A percentile compares a stretch with the other conserved stretches of the same genome.
Evolutionary conservation across 2,113 vertebrate genomes (phyloP).

Genomic region (Brevimyrus niger): DNA sequence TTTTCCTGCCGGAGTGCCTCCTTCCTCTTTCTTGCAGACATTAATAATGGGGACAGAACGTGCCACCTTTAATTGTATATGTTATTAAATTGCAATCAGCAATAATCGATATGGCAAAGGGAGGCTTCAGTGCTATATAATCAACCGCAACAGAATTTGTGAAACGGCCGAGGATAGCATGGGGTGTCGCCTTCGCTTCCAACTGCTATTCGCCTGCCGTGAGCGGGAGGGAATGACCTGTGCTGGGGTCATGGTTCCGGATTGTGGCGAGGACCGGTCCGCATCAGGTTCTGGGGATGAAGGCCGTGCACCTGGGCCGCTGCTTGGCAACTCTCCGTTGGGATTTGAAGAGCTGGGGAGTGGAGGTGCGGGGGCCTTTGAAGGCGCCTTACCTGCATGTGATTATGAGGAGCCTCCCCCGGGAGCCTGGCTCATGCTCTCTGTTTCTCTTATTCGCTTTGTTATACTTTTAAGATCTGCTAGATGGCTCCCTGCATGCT

Average conservation of each 20-base stretch:
- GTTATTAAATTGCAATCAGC: conserved; percentile 35
- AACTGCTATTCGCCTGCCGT: neutral
- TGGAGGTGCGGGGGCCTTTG: conserved; percentile 17
- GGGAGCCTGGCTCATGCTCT: conserved; percentile 33
- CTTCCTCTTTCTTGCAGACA: conserved; percentile 33
- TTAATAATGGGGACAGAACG: conserved; percentile 31
- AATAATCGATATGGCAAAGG: conserved; percentile 30
- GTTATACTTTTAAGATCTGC: conserved; percentile 33
- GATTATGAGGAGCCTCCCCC: conserved; percentile 36
- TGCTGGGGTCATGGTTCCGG: neutral
- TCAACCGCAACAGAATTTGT: neutral
- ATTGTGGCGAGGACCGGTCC: neutral
- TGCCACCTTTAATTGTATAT: conserved; percentile 28
- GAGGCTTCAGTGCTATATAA: conserved; percentile 17
- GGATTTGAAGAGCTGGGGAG: neutral
- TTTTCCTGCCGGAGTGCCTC: conserved; percentile 38
- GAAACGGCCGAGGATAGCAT: neutral
- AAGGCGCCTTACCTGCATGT: conserved; percentile 30
- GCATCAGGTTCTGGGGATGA: neutral
- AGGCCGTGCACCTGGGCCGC: neutral
- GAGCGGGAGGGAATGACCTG: neutral
- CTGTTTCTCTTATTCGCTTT: conserved; percentile 32
- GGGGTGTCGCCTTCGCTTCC: neutral
- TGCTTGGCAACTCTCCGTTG: neutral
- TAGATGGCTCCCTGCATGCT: neutral